Evolutionary conservation across 1,140 invertebrate genomes (phyloP), one percentile per base, ranked within the genome.

Genomic region (Euglossa dilemma): DNA sequence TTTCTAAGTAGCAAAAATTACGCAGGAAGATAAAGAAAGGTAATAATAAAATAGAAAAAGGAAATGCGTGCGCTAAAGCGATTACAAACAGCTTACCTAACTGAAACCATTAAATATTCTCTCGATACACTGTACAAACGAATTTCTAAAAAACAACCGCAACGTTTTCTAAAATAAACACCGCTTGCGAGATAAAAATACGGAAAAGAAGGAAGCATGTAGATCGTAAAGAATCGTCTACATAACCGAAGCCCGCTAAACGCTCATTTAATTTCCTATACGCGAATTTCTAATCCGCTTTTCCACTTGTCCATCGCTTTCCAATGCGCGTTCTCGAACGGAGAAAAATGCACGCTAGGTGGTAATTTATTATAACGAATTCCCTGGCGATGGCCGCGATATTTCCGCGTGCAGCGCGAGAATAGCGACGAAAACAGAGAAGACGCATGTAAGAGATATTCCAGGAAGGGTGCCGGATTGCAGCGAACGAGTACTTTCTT

Each of bases 341-440:
- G 3, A 36, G 3, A 73, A 73, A 28, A 64, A 1, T 25, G 6
- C 18, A 3, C 7, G 5, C 4, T 47, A 14, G n/a, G 14, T 18
- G n/a, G n/a, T 12, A 59, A 79, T 70, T 50, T 36, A 79, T 70
- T 79, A 23, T 57, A 70, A 79, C 50, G 18, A 79, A 70, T 73
- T 56, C 61, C 7, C 59, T 4, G 0, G 43, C 6, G 28, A 25
- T 36, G 47, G 1, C n/a, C 9, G 54, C 9, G 54, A 69, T 75
- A 57, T 78, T 78, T 70, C 36, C 57, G 36, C 16, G 47, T 20
- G 4, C 45, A 47, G 43, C 8, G 18, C 50, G 9, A 70, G 76
- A 73, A 66, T 57, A 28, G 59, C 1, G 11, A 50, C 1, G 50
- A 67, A 80, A 74, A 45, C 28, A 66, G 20, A 47, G n/a, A 66